Evolutionary conservation across 2,797 vertebrate genomes (phyloP).

Genomic region (Hyperoplus immaculatus): DNA sequence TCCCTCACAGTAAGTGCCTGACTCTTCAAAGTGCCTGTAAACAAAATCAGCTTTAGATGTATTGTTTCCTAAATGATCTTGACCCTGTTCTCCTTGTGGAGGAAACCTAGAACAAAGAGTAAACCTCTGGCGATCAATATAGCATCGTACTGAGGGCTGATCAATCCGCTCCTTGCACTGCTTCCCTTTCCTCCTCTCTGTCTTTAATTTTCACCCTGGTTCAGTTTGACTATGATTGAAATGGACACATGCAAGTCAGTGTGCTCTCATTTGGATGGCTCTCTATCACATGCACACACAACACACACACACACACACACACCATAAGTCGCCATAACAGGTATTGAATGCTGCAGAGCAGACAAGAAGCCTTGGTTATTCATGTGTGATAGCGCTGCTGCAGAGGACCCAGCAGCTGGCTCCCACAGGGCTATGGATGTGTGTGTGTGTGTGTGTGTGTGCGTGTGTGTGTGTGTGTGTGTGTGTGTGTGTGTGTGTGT

Average conservation of each 20-base stretch:
- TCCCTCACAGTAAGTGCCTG: background rate
- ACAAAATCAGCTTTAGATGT: constrained; percentile 7
- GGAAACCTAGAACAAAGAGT: constrained; percentile 14
- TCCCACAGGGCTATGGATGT: constrained; percentile 47
- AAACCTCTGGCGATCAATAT: constrained; percentile 28
- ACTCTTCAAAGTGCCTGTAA: constrained; percentile 22
- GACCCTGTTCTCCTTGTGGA: constrained; percentile 23
- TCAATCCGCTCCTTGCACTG: constrained; percentile 24
- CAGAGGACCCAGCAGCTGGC: constrained; percentile 75
- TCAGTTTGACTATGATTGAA: constrained; percentile 44
- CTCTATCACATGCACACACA: constrained; percentile 18
- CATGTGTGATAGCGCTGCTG: constrained; percentile 73
- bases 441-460: constrained; percentile 27
- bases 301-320: constrained; percentile 23
- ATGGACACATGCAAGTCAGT: constrained; percentile 23
- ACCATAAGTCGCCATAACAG: constrained; percentile 65
- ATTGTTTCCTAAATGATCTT: constrained; percentile 28
- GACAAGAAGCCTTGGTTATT: constrained; percentile 72
- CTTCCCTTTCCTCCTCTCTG: constrained; percentile 13
- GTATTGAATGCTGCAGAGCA: constrained; percentile 71
- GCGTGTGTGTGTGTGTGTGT: constrained; percentile 15
- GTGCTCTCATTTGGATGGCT: constrained; percentile 9
- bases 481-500: constrained; percentile 22
- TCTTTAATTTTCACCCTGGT: constrained; percentile 12
- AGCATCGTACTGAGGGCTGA: constrained; percentile 24